Evolutionary conservation across 1,140 invertebrate genomes (phyloP), one percentile per base, ranked within the genome.

Genomic region (Macrotrachela quadricornifera): DNA sequence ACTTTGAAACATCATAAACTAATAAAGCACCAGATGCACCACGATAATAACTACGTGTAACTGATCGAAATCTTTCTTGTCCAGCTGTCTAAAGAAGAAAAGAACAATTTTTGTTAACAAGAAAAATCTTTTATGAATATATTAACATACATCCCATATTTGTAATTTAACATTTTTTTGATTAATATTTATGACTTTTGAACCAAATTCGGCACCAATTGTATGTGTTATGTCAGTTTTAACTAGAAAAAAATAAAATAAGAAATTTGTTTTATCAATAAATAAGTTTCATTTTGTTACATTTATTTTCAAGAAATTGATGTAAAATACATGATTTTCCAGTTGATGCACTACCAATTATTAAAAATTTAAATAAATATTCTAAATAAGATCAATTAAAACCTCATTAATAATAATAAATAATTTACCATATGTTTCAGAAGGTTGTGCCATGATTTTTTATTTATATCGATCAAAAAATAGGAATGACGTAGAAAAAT

Each of bases 81-180:
- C 40, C 40, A 42, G 40, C 40, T 15, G 40, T 42, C 21, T 30
- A 30, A 30, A 30, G 8, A 30, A 8, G 8, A 8, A 30, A 30
- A 4, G 21, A 30, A 30, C n/a, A n/a, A n/a, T n/a, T n/a, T 4
- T 30, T 4, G 21, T 30, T 2, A 30, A 8, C 2, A 30, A 4
- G 21, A 30, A 30, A 30, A 8, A 30, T 30, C 8, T 30, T 4
- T 30, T 30, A 4, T 30, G 21, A n/a, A n/a, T n/a, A n/a, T n/a
- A 30, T 30, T 4, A 4, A 30, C 21, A 30, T 48, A 18, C 18
- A 61, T 72, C 71, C 72, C 72, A 81, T 57, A 69, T 71, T 51
- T 90, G 86, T 59, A 91, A 75, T 66, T 88, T 90, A 10, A 91
- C 83, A 63, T 79, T 81, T 43, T 80, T 78, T 30, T 82, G 79